Evolutionary conservation across 2,888 invertebrate species (phyloP), one percentile per base, ranked within the genome.

Genomic region (Hedychridium roseum): DNA sequence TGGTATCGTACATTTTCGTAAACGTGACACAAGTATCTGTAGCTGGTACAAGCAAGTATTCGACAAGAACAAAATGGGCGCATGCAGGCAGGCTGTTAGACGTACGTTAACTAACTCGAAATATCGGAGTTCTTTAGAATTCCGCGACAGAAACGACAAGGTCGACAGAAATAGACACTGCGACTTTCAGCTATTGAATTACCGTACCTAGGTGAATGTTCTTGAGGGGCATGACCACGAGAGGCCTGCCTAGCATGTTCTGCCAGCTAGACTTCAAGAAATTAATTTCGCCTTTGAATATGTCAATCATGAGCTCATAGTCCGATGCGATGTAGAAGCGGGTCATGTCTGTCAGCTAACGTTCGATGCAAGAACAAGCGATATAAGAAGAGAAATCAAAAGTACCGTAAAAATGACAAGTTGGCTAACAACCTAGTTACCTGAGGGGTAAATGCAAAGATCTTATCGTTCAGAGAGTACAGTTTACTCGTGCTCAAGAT

Each of bases 241-340:
- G 87, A 56, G 99, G 98, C 72, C 98, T 88, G 73, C 99, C 99
- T 78, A 97, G 88, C 84, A 95, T 92, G 82, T 93, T 93, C 84
- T 94, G 94, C 98, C 98, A 99, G 81, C 94, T 94, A 72, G 92
- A 93, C 85, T 97, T 96, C 84, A 97, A 88, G 86, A 96, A 97
- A 85, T 94, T 92, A 78, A 97, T 91, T 85, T 97, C 96, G 70
- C 93, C 92, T 85, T 94, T 94, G 84, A 96, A 91, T 80, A 92
- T 92, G 85, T 98, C 97, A 79, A 97, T 91, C 90, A 97, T 91
- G 83, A 98, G 88, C 82, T 96, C 94, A 82, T 92, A 92, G 85
- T 99, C 98, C 79, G 95, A 94, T 79, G 96, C 96, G 80, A 97
- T 92, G 90, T 98, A 98, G 88, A 97, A 97, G 80, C 94, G 90